These are phyloP conservation scores for Formicarius rufipectus DNA, from an alignment of 2,113 vertebrate genomes.

Conservation along the genomic window DNA sequence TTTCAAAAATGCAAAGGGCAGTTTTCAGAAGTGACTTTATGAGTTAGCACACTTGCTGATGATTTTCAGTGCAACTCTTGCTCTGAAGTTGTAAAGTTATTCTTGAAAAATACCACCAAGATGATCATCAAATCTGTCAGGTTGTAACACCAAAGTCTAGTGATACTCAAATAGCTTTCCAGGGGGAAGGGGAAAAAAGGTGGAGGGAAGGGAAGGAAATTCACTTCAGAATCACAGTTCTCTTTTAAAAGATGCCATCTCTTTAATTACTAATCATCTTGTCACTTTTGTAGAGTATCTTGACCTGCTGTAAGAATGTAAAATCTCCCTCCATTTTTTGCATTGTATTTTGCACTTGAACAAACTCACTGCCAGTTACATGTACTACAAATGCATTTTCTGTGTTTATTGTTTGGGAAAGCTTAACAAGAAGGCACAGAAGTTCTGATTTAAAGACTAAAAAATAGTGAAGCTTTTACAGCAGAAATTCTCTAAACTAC, in stretches of 20 bases:
- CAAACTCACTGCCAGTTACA: neutral
- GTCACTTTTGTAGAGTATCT: neutral
- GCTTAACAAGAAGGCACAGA: neutral
- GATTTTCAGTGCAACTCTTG: neutral
- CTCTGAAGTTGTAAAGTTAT: neutral
- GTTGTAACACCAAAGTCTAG: neutral
- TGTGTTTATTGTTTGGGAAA: neutral
- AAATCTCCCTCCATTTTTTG: neutral
- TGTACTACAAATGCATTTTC: neutral
- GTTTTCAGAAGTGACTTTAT: neutral
- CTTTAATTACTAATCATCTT: neutral
- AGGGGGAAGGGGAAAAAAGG: neutral
- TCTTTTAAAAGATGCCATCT: neutral
- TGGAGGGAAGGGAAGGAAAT: neutral
- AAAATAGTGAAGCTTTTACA: neutral
- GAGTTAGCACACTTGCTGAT: neutral
- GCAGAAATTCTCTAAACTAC: neutral
- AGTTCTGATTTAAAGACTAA: neutral
- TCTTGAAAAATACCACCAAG: neutral
- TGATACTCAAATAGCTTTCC: neutral
- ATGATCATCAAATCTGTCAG: neutral
- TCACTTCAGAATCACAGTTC: neutral
- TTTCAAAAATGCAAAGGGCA: neutral
- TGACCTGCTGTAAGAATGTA: neutral
- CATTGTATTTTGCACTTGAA: neutral